Evolutionary conservation across 2,113 vertebrate species (phyloP).

Genomic region (Symphodus melops): DNA sequence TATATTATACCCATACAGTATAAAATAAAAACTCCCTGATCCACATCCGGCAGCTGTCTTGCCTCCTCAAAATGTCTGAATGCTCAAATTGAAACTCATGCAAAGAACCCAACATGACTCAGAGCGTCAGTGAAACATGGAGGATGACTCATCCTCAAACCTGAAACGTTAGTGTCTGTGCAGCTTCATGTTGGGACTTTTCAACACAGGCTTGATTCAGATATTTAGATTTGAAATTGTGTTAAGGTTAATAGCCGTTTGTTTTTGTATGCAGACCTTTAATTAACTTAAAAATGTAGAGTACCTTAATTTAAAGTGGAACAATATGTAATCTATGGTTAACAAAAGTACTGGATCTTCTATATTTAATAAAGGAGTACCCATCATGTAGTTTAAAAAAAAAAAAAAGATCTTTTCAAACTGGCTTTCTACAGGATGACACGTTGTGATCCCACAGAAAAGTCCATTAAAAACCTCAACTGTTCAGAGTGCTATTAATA

Average conservation of each 20-base stretch:
- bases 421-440: conserved; percentile 29
- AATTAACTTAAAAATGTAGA: neutral
- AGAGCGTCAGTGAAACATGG: conserved; percentile 29
- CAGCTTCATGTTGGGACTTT: conserved; percentile 8
- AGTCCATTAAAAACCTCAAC: conserved; percentile 72
- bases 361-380: conserved; percentile 19
- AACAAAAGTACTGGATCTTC: neutral
- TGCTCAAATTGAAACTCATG: too few species aligned
- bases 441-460: conserved; percentile 33
- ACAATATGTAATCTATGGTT: neutral
- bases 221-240: neutral
- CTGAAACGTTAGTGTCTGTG: conserved; percentile 4
- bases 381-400: conserved; percentile 14
- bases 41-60: conserved; percentile 5
- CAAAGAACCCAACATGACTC: conserved; percentile 38
- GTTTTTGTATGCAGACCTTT: too few species aligned
- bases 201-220: conserved; percentile 18
- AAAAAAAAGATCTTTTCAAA: conserved; percentile 4
- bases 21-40: neutral
- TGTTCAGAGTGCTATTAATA: conserved; percentile 77
- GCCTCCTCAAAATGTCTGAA: conserved; percentile 1
- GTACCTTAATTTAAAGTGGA: neutral
- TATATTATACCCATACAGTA: too few species aligned
- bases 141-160: conserved; percentile 45
- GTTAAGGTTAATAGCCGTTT: neutral